phyloP scores from a whole-genome alignment of 2,113 vertebrate genomes.

The Onychostruthus taczanowskii region DNA sequence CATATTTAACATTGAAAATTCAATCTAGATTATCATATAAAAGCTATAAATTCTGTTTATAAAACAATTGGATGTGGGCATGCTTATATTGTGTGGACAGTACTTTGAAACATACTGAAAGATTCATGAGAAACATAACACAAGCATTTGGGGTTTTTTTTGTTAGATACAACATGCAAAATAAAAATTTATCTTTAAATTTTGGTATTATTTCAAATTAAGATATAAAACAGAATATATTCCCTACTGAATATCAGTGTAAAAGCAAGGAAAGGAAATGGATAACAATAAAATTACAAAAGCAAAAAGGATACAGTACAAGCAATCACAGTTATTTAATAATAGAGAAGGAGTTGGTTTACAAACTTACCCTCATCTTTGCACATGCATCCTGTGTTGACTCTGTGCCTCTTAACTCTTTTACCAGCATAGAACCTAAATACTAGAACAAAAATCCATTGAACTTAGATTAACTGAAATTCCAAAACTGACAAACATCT shows the following conservation, averaged over 20 bases:
- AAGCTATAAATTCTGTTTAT: background rate
- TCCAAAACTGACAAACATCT: background rate
- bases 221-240: background rate
- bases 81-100: background rate
- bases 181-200: background rate
- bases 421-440: slow-evolving; percentile 99
- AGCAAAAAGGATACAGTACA: slow-evolving; percentile 14
- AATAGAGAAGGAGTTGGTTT: slow-evolving; percentile 4
- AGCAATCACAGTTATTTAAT: background rate
- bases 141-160: background rate
- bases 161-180: background rate
- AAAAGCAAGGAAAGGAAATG: slow-evolving; percentile 13
- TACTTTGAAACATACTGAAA: background rate
- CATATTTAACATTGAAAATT: background rate
- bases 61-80: background rate
- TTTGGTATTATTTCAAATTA: background rate
- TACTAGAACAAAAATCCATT: slow-evolving; percentile 81
- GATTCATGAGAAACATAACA: background rate
- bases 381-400: slow-evolving; percentile 98
- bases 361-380: slow-evolving; percentile 95
- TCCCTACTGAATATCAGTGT: background rate
- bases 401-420: slow-evolving; percentile 96
- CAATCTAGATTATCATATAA: background rate
- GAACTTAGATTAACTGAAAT: background rate
- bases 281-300: background rate